phyloP scores from a whole-genome alignment of 2,797 vertebrate genomes.

The Enteromius argenteus region DNA sequence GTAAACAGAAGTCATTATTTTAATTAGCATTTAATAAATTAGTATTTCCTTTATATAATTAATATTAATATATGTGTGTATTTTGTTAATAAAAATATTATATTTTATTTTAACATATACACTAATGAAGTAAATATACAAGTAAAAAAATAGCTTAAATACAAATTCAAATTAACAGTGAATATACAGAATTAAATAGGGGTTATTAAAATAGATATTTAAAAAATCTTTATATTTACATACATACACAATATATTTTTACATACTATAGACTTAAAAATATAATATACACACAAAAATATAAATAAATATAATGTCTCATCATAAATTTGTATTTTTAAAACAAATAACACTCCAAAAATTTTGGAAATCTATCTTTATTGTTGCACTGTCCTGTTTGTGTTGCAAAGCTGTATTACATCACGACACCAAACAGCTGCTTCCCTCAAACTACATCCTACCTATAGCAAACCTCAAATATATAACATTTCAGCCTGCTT shows the following conservation, averaged over 20 bases:
- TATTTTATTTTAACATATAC: background rate
- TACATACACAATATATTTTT: background rate
- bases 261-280: too few relatives aligned
- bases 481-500: background rate
- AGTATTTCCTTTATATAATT: background rate
- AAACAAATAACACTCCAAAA: background rate
- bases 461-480: conserved; percentile 29
- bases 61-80: background rate
- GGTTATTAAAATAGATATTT: background rate
- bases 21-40: background rate
- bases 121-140: background rate
- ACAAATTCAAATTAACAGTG: background rate
- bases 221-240: background rate
- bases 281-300: too few relatives aligned
- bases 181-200: background rate
- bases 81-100: background rate
- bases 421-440: conserved; percentile 55
- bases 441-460: background rate
- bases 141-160: background rate
- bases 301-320: background rate
- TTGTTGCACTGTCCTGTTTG: background rate
- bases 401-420: background rate
- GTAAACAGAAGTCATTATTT: background rate
- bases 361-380: background rate
- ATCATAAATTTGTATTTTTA: background rate